phyloP scores from a whole-genome alignment of 2,797 vertebrate genomes.

The Garrulus glandarius region DNA sequence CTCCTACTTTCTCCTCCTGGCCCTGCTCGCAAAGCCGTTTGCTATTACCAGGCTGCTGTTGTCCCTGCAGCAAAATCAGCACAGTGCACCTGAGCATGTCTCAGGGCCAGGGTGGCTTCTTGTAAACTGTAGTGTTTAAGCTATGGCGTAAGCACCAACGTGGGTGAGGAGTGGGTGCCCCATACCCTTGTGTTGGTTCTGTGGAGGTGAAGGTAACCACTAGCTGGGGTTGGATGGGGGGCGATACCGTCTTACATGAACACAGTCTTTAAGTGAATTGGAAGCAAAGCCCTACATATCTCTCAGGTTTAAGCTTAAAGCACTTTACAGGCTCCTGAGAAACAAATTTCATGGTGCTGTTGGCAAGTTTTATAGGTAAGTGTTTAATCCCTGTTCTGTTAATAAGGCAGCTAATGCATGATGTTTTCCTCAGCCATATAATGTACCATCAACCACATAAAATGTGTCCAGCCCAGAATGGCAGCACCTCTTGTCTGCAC shows the following conservation, averaged over 20 bases:
- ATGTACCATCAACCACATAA: neutral
- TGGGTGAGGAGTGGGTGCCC: neutral
- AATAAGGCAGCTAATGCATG: neutral
- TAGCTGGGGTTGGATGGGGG: neutral
- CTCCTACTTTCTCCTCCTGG: neutral
- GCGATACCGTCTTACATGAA: neutral
- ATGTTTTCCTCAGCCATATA: neutral
- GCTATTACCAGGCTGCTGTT: neutral
- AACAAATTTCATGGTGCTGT: neutral
- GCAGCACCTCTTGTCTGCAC: neutral
- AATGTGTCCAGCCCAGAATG: neutral
- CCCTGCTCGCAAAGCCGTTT: neutral
- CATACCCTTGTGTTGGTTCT: neutral
- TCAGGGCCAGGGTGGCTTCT: neutral
- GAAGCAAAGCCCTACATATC: neutral
- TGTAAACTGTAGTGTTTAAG: neutral
- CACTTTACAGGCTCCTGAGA: neutral
- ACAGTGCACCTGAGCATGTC: neutral
- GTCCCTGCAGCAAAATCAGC: neutral
- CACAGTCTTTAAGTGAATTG: neutral
- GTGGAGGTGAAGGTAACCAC: neutral
- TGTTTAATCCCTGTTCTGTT: neutral
- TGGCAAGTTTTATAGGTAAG: neutral
- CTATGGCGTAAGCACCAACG: accelerated
- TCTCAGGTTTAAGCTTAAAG: neutral